Conservation (phyloP, 2,888 invertebrate genomes). For the Zaprionus bogoriensis region DNA sequence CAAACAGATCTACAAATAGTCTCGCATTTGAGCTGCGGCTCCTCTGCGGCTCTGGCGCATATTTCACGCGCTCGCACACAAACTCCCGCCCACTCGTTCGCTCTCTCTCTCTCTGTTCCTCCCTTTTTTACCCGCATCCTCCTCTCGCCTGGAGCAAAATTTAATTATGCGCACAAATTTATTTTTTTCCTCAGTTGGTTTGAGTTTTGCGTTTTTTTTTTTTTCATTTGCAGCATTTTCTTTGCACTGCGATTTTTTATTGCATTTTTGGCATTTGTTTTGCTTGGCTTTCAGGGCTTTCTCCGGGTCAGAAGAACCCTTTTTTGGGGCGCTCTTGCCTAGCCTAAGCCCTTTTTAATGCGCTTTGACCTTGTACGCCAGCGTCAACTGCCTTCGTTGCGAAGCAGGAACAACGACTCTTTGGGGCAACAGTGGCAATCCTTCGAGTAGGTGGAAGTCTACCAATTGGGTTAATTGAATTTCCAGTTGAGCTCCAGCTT, state of each 20-base stretch:
- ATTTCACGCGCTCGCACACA: constrained; percentile 33
- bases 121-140: no score
- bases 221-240: no score
- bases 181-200: constrained; percentile 28
- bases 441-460: constrained; percentile 24
- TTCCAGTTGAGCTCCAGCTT: constrained; percentile 55
- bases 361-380: constrained; percentile 43
- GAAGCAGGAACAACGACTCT: constrained; percentile 37
- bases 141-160: constrained; percentile 40
- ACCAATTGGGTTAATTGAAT: constrained; percentile 75
- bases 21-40: constrained; percentile 51
- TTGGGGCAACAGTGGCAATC: constrained; percentile 11
- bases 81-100: constrained; percentile 3
- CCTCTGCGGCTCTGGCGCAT: constrained; percentile 17
- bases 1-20: constrained; percentile 54
- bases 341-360: constrained; percentile 55
- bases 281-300: constrained; percentile 49
- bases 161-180: constrained; percentile 68
- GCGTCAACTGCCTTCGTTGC: constrained; percentile 11
- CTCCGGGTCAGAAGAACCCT: constrained; percentile 36
- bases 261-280: constrained; percentile 54
- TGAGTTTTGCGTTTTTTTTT: constrained; percentile 14
- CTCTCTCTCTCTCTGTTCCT: neutral
- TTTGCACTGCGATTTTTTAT: constrained; percentile 63
- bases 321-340: constrained; percentile 35